Conservation (phyloP, 2,797 vertebrate genomes). For the Orestias chungarensis region DNA sequence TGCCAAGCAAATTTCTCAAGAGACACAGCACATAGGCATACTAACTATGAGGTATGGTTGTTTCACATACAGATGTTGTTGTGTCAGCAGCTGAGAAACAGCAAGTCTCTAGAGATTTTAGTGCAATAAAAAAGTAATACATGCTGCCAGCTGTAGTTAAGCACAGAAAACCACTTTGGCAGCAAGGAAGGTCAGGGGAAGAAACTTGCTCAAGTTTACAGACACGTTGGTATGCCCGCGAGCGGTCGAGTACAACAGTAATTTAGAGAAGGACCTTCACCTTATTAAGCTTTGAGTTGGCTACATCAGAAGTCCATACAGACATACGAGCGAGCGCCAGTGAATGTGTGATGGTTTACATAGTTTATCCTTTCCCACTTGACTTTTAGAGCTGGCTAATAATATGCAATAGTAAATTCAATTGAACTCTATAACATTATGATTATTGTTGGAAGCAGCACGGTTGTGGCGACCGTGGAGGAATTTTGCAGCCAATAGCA, state of each 20-base stretch:
- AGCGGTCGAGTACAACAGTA: constrained; percentile 7
- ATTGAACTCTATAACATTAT: constrained; percentile 6
- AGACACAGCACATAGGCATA: not conserved
- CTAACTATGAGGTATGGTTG: constrained; percentile 17
- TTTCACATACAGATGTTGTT: constrained; percentile 28
- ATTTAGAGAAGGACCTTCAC: constrained; percentile 7
- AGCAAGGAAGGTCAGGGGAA: constrained; percentile 35
- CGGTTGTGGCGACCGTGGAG: not conserved
- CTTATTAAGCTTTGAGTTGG: constrained; percentile 19
- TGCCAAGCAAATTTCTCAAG: not conserved
- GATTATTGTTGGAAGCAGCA: not conserved
- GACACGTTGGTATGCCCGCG: constrained; percentile 10
- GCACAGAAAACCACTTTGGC: constrained; percentile 40
- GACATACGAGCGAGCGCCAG: not conserved
- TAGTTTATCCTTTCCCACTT: not conserved
- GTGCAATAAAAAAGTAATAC: constrained; percentile 27
- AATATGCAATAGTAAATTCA: not conserved
- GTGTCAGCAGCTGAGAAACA: constrained; percentile 27
- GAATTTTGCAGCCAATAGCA: not conserved
- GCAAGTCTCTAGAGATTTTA: constrained; percentile 29
- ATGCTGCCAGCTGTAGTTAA: constrained; percentile 19
- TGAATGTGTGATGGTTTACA: not conserved
- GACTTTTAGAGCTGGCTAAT: constrained; percentile 4
- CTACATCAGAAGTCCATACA: not conserved
- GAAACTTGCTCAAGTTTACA: constrained; percentile 12